phyloP scores from a whole-genome alignment of 2,797 vertebrate species.

The Gambusia yucatana region DNA sequence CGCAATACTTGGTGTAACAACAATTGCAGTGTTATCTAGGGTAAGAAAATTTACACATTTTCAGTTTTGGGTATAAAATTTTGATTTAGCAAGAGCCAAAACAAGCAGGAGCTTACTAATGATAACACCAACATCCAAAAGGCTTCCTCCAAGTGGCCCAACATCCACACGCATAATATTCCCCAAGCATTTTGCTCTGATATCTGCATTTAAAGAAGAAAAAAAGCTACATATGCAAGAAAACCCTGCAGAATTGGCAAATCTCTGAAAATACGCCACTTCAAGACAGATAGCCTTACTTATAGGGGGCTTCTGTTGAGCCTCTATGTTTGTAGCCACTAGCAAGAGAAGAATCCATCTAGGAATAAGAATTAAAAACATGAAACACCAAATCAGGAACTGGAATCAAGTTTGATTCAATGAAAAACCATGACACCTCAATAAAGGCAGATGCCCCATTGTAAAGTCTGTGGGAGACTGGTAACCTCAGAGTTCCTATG shows the following conservation, averaged over 20 bases:
- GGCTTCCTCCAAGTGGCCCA: constrained; percentile 49
- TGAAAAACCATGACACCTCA: constrained; percentile 48
- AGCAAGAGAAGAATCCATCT: constrained; percentile 63
- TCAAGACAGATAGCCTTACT: constrained; percentile 33
- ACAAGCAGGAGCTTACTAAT: constrained; percentile 44
- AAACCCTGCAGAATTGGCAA: background rate
- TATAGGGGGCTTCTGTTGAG: constrained; percentile 43
- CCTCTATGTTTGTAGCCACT: constrained; percentile 13
- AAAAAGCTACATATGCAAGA: background rate
- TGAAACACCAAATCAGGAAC: background rate
- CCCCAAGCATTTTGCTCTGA: constrained; percentile 67
- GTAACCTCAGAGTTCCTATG: background rate
- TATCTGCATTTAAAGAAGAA: constrained; percentile 34
- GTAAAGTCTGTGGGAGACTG: background rate
- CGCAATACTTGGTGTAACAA: constrained; percentile 63
- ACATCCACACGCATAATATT: constrained; percentile 67
- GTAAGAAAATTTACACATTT: background rate
- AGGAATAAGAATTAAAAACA: constrained; percentile 28
- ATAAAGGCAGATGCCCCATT: constrained; percentile 53
- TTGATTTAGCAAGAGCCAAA: background rate
- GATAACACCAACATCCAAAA: constrained; percentile 63
- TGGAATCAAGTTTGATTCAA: background rate
- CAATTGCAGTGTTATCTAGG: constrained; percentile 61
- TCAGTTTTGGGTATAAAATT: background rate
- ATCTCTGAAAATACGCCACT: no score